These are phyloP conservation scores for Aelia acuminata DNA, from an alignment of 2,888 invertebrate genomes.

Conservation along the genomic window DNA sequence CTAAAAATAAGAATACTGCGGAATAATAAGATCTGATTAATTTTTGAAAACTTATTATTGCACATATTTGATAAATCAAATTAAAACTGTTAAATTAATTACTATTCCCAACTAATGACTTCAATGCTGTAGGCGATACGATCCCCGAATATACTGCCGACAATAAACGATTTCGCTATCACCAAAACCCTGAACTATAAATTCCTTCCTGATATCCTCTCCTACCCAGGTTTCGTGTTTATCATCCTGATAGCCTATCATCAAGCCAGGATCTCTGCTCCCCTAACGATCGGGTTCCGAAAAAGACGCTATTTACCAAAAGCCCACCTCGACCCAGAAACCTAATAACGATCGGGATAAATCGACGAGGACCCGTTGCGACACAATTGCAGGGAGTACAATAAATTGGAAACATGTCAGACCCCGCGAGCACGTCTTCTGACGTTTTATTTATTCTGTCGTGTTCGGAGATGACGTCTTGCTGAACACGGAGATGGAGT, in stretches of 20 bases:
- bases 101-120: too few relatives aligned
- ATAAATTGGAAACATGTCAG: conserved; percentile 48
- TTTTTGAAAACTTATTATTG: too few relatives aligned
- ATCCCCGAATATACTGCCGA: background rate
- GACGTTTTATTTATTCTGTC: conserved; percentile 49
- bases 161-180: background rate
- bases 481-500: conserved; percentile 36
- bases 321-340: conserved; percentile 27
- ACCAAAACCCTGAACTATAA: background rate
- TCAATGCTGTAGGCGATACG: background rate
- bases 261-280: background rate
- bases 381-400: background rate
- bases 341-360: background rate
- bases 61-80: too few relatives aligned
- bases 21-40: too few relatives aligned
- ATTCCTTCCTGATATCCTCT: background rate
- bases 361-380: background rate
- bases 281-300: conserved; percentile 8
- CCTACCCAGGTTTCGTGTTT: background rate
- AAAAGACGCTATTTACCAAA: conserved; percentile 18
- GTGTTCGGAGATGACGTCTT: conserved; percentile 49
- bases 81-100: too few relatives aligned
- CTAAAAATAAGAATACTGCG: too few relatives aligned
- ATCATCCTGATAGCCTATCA: background rate
- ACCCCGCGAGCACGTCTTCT: background rate